Evolutionary conservation across 2,113 vertebrate species (phyloP), one percentile per base, ranked within the genome.

Genomic region (Lamprologus callipterus): DNA sequence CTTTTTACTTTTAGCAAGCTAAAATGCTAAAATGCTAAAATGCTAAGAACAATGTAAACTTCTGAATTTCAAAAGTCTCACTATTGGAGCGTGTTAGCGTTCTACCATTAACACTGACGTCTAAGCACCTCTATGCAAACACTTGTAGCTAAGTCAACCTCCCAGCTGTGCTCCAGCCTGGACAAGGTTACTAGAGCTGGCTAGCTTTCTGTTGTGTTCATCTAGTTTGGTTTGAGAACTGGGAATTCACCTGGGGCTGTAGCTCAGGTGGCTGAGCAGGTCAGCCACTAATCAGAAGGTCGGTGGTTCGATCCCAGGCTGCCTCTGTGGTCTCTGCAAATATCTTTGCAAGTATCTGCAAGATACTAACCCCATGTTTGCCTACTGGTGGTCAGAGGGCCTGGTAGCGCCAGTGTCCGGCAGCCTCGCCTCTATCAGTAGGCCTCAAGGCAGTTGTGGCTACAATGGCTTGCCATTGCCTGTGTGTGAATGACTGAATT

Each of bases 221-320:
- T 37, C 33, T 37, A 68, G 63, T 3, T 68, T 68, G 63, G 63
- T 21, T 68, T 40, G 19, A 40, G 33, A 68, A 68, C 19, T 68
- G 19, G 4, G 19, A 40, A 21, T 21, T 54, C n/a, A 54, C n/a
- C 53, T 12, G 10, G 1, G 40, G 14, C n/a, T 21, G n/a, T 54
- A 21, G 53, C 53, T 54, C 53, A 21, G 51, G 51, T 21, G 19
- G 51, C 51, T 2, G 51, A 1, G 51, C 51, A 53, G n/a, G n/a
- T 53, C 51, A 53, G 51, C 2, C 51, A 0, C 9, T 53, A 53
- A 53, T 53, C 19, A 53, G 19, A 53, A 53, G 19, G 19, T 53
- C 0, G 3, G 51, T 4, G 19, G 5, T n/a, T 53, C 0, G 2
- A 53, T 53, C 51, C 5, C 51, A 49, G 42, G 42, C 33, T 33